Evolutionary conservation across 2,888 invertebrate genomes (phyloP).

Genomic region (Fragum fragum): DNA sequence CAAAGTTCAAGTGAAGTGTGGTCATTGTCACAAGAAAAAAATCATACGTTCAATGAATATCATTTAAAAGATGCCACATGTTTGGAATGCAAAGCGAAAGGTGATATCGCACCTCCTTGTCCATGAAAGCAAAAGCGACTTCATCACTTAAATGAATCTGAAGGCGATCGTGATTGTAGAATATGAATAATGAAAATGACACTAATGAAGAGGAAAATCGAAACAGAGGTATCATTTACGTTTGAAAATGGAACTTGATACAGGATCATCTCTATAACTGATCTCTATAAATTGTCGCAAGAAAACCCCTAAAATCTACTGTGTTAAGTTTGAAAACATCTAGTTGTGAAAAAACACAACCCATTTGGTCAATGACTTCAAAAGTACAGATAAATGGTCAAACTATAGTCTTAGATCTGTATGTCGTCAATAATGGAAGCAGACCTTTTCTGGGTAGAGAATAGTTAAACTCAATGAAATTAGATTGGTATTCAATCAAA

Average conservation of each 20-base stretch:
- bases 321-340: slow-evolving; percentile 49
- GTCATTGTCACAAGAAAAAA: slow-evolving; percentile 26
- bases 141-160: neutral
- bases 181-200: neutral
- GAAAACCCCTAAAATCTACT: slow-evolving; percentile 21
- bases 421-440: slow-evolving; percentile 46
- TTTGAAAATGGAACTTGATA: slow-evolving; percentile 64
- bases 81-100: slow-evolving; percentile 20
- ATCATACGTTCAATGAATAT: slow-evolving; percentile 33
- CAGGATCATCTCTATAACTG: slow-evolving; percentile 49
- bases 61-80: slow-evolving; percentile 42
- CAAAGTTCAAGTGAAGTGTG: slow-evolving; percentile 19
- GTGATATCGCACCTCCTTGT: slow-evolving; percentile 39
- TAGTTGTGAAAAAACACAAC: slow-evolving; percentile 43
- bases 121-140: neutral
- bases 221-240: slow-evolving; percentile 16
- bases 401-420: slow-evolving; percentile 33
- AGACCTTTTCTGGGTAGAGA: slow-evolving; percentile 58
- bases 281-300: slow-evolving; percentile 26
- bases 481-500: slow-evolving; percentile 49
- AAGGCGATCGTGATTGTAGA: neutral
- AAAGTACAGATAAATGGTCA: slow-evolving; percentile 39
- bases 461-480: slow-evolving; percentile 47
- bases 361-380: slow-evolving; percentile 32
- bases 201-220: neutral